Percentiles rank a stretch among this genome's conserved stretches.
Evolutionary conservation across 2,888 invertebrate species (phyloP).

Genomic region (Polietes domitor): DNA sequence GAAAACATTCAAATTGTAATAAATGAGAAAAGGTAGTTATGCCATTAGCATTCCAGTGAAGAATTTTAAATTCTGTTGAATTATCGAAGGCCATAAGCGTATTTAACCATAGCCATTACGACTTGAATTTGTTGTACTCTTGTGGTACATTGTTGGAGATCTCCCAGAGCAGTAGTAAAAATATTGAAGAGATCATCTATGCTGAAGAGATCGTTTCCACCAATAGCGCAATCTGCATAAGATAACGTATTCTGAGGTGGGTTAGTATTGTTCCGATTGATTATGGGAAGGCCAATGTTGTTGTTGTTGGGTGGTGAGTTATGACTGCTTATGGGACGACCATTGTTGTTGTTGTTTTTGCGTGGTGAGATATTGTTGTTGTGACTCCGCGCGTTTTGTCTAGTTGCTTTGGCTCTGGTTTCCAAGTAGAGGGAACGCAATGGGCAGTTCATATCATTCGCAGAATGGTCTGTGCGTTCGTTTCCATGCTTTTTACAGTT

Average conservation of each 20-base stretch:
- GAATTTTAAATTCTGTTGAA: too few relatives aligned
- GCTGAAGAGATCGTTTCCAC: neutral
- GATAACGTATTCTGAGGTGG: too few relatives aligned
- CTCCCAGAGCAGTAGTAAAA: constrained; percentile 6
- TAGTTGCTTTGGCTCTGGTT: constrained; percentile 14
- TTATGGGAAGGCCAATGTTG: neutral
- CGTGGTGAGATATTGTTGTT: too few relatives aligned
- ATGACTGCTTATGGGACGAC: too few relatives aligned
- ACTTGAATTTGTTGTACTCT: constrained; percentile 37
- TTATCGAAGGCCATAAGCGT: constrained; percentile 1
- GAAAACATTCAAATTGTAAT: constrained; percentile 23
- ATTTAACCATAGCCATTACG: neutral
- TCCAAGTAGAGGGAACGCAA: neutral
- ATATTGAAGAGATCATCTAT: constrained; percentile 20
- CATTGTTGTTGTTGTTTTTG: too few relatives aligned
- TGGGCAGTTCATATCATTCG: constrained; percentile 30
- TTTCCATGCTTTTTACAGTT: constrained; percentile 40
- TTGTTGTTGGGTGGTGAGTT: neutral
- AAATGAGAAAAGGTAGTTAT: constrained; percentile 28
- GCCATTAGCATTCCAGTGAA: constrained; percentile 48
- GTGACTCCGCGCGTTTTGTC: neutral
- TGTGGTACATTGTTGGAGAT: constrained; percentile 25
- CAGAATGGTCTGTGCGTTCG: constrained; percentile 37
- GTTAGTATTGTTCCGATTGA: too few relatives aligned
- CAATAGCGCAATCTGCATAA: too few relatives aligned